Evolutionary conservation across 2,888 invertebrate species (phyloP).

Genomic region (Embidobia sp.): DNA sequence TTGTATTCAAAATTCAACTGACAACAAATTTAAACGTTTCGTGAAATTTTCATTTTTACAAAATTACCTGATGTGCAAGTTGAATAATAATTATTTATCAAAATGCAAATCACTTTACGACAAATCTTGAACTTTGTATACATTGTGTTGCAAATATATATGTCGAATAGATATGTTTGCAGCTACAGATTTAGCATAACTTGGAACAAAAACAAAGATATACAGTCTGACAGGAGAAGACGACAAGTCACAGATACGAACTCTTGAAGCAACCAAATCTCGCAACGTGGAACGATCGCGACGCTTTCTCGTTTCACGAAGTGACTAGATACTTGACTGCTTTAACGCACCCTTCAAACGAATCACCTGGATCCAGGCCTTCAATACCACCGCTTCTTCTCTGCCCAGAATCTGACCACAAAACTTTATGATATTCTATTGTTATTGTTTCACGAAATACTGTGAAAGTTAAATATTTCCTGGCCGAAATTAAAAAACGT

Average conservation of each 20-base stretch:
- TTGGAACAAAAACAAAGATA: constrained; percentile 49
- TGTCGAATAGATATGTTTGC: constrained; percentile 37
- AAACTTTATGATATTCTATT: constrained; percentile 23
- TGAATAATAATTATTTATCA: no score
- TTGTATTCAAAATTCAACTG: no score
- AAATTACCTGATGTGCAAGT: no score
- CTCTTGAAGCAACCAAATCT: constrained; percentile 63
- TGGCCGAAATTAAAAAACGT: no score
- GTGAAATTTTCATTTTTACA: no score
- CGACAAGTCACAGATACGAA: constrained; percentile 54
- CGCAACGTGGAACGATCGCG: constrained; percentile 69
- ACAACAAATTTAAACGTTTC: no score
- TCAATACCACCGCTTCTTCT: constrained; percentile 69
- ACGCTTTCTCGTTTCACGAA: constrained; percentile 72
- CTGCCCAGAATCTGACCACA: constrained; percentile 52
- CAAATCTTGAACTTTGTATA: no score
- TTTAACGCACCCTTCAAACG: constrained; percentile 69
- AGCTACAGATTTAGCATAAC: not conserved
- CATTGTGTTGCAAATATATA: no score
- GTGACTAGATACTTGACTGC: constrained; percentile 68
- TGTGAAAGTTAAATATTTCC: no score
- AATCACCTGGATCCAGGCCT: constrained; percentile 67
- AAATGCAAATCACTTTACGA: no score
- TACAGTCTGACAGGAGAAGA: constrained; percentile 48
- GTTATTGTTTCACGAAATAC: no score